These are phyloP conservation scores for Leucophenga maculata DNA, from an alignment of 2,888 invertebrate species.

Conservation along the genomic window DNA sequence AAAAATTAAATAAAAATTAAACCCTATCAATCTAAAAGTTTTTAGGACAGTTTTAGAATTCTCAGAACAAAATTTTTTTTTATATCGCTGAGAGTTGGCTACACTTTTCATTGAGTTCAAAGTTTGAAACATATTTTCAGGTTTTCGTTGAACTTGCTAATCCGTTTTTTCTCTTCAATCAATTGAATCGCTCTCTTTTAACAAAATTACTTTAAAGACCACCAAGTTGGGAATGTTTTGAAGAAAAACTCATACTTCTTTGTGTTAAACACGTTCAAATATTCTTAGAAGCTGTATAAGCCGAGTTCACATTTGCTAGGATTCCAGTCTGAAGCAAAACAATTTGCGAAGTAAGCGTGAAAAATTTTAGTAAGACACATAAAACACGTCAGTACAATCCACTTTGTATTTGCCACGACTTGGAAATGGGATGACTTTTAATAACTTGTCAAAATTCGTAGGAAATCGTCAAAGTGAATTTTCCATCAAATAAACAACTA, in stretches of 20 bases:
- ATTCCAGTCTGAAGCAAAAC: not conserved
- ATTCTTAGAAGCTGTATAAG: conserved; percentile 3
- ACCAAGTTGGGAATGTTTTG: not conserved
- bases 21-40: too few relatives aligned
- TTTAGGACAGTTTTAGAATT: too few relatives aligned
- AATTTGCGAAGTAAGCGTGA: not conserved
- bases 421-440: not conserved
- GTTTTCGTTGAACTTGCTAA: too few relatives aligned
- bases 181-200: too few relatives aligned
- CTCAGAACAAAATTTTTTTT: too few relatives aligned
- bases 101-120: too few relatives aligned
- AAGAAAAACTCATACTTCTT: not conserved
- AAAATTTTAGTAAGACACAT: conserved; percentile 33
- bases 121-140: too few relatives aligned
- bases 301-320: not conserved
- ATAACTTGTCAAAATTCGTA: not conserved
- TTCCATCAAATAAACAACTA: conserved; percentile 3
- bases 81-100: too few relatives aligned
- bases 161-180: too few relatives aligned
- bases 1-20: too few relatives aligned
- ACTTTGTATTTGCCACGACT: too few relatives aligned
- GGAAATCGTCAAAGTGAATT: conserved; percentile 11
- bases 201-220: not conserved
- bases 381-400: not conserved
- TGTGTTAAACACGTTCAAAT: conserved; percentile 1